phyloP scores from a whole-genome alignment of 2,113 vertebrate genomes.

The Otis tarda region DNA sequence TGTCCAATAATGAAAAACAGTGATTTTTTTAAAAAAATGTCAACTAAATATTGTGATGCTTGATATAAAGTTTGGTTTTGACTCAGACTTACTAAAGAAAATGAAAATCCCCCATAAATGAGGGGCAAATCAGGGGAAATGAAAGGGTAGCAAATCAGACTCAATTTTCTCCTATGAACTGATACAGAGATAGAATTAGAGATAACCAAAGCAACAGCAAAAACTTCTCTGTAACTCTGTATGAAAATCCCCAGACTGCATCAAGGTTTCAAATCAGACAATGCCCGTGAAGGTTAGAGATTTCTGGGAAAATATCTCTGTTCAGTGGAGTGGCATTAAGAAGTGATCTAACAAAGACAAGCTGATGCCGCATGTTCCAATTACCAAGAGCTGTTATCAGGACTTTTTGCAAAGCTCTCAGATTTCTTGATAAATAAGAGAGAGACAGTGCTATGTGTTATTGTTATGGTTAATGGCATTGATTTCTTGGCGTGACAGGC shows the following conservation, averaged over 20 bases:
- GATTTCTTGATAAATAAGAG: slow-evolving; percentile 50
- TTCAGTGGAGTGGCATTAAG: background rate
- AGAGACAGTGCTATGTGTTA: background rate
- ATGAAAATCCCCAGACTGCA: slow-evolving; percentile 34
- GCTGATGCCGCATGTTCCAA: slow-evolving; percentile 45
- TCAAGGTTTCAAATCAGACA: slow-evolving; percentile 47
- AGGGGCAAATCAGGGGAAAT: background rate
- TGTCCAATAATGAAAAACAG: background rate
- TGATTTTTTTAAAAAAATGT: background rate
- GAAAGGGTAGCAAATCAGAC: background rate
- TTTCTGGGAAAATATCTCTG: slow-evolving; percentile 26
- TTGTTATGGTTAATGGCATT: slow-evolving; percentile 32
- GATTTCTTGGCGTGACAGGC: slow-evolving; percentile 17
- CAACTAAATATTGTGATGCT: background rate
- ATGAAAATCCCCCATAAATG: background rate
- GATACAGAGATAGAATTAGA: slow-evolving; percentile 8
- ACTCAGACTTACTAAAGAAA: background rate
- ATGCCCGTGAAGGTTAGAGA: background rate
- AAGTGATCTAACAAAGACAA: slow-evolving; percentile 36
- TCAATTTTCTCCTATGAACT: slow-evolving; percentile 27
- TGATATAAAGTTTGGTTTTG: background rate
- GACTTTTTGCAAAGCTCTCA: background rate
- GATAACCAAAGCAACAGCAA: background rate
- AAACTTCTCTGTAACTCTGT: background rate
- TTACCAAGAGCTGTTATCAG: slow-evolving; percentile 42